Conservation (phyloP, 1,140 invertebrate species). For the Cepaea nemoralis region DNA sequence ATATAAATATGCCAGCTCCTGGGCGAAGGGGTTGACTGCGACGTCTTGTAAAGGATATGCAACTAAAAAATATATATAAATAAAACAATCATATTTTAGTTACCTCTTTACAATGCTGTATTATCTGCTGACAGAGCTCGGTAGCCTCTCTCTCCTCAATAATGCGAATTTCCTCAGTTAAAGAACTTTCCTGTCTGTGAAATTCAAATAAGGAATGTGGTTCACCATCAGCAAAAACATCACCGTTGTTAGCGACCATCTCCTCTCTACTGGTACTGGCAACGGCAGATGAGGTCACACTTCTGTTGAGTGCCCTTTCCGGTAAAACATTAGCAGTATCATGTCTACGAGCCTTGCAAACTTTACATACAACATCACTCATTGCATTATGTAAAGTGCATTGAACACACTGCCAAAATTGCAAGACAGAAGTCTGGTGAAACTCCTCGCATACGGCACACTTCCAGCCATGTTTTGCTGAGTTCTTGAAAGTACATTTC, state of each 20-base stretch:
- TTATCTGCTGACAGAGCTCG: constrained; percentile 87
- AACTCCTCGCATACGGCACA: constrained; percentile 49
- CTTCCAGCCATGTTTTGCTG: background rate
- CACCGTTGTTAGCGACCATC: background rate
- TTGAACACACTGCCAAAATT: constrained; percentile 39
- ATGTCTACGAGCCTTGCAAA: background rate
- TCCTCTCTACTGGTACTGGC: background rate
- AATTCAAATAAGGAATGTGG: constrained; percentile 71
- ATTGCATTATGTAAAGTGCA: constrained; percentile 41
- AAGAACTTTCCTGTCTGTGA: constrained; percentile 80
- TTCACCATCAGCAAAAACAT: background rate
- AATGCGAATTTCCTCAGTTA: constrained; percentile 86
- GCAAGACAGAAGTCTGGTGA: constrained; percentile 6
- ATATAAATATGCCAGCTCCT: too few species aligned
- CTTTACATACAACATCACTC: constrained; percentile 28
- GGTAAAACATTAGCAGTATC: background rate
- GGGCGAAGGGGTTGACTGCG: too few species aligned
- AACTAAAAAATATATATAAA: background rate
- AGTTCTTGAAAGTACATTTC: constrained; percentile 54
- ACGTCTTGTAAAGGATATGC: too few species aligned
- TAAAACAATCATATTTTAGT: background rate
- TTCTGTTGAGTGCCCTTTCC: background rate
- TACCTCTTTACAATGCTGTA: constrained; percentile 85
- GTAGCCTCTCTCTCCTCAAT: constrained; percentile 86
- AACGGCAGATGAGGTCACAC: background rate